Evolutionary conservation across 2,113 vertebrate genomes (phyloP), one percentile per base, ranked within the genome.

Genomic region (Alectura lathami): DNA sequence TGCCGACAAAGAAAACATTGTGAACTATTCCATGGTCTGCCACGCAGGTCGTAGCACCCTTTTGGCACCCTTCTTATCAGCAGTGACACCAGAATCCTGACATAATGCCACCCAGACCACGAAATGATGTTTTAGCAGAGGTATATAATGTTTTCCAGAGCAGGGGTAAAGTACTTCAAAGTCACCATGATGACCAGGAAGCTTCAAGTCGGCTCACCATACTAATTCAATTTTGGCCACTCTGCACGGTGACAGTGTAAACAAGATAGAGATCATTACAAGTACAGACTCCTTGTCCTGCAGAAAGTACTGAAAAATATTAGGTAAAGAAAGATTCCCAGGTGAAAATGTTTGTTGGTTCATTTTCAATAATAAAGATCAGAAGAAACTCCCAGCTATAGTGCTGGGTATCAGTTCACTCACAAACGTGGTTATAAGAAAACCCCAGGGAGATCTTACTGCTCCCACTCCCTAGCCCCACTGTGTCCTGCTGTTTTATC

Each of bases 91-190:
- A 13, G 13, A 92, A 89, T 54, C 45, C 26, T 50, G 57, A 30
- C 36, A 30, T 62, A 76, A 62, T 62, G 18, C 42, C 80, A 42
- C 26, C 51, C 42, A 63, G 72, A 36, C 17, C 78, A 88, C 54
- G 93, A 62, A 48, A 26, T 9, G 13, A 27, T 75, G 9, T 79
- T 89, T 93, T 75, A 85, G 51, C 36, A 91, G 59, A 88, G n/a
- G 9, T 56, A 57, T 36, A 22, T 66, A 92, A 57, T 21, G 27
- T 77, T n/a, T n/a, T n/a, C n/a, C n/a, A n/a, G n/a, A n/a, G n/a
- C 69, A 63, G 32, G 40, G 13, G 38, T 54, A 94, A 94, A 92
- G 40, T 78, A 70, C 11, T 93, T 89, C 24, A 66, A 30, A 90
- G 80, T 77, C 60, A 50, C 48, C 26, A 3, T 42, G 60, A 66